Percentiles rank a stretch among this genome's conserved stretches.
These are phyloP conservation scores for Progne subis DNA, from an alignment of 2,113 vertebrate genomes.

Conservation along the genomic window DNA sequence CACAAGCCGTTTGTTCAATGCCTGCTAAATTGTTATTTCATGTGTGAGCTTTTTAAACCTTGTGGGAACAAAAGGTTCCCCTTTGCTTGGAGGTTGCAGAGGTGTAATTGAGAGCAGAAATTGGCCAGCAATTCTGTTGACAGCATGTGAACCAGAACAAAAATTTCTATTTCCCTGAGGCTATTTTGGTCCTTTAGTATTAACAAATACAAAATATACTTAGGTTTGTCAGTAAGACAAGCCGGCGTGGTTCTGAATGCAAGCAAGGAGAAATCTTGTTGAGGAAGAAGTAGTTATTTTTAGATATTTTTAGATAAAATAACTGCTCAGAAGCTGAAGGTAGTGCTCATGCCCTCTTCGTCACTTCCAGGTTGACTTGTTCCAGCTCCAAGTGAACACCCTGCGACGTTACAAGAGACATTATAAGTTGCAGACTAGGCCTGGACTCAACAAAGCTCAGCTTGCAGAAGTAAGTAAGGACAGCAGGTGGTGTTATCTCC, in stretches of 20 bases:
- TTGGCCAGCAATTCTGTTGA: slow-evolving; percentile 51
- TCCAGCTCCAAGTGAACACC: slow-evolving; percentile 98
- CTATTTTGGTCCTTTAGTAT: slow-evolving; percentile 34
- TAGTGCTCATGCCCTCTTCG: not conserved
- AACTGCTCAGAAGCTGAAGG: not conserved
- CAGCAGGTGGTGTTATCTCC: not conserved
- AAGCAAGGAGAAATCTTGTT: not conserved
- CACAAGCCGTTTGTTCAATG: slow-evolving; percentile 33
- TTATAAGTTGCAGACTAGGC: slow-evolving; percentile 96
- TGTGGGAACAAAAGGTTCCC: slow-evolving; percentile 51
- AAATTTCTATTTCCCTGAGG: slow-evolving; percentile 46
- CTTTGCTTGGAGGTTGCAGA: slow-evolving; percentile 39
- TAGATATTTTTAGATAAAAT: not conserved
- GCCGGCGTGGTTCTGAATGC: not conserved
- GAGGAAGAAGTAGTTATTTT: not conserved
- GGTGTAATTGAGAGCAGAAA: slow-evolving; percentile 65
- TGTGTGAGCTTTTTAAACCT: slow-evolving; percentile 46
- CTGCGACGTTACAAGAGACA: slow-evolving; percentile 96
- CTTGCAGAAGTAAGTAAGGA: slow-evolving; percentile 88
- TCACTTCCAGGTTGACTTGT: slow-evolving; percentile 89
- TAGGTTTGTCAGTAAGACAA: slow-evolving; percentile 13
- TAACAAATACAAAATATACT: slow-evolving; percentile 21
- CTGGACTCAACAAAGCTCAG: slow-evolving; percentile 97
- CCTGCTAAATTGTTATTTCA: slow-evolving; percentile 45
- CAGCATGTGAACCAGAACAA: slow-evolving; percentile 52